A percentile compares a stretch with the other conserved stretches of the same genome.
phyloP scores from a whole-genome alignment of 2,888 invertebrate species.

The Orthosia gothica region DNA sequence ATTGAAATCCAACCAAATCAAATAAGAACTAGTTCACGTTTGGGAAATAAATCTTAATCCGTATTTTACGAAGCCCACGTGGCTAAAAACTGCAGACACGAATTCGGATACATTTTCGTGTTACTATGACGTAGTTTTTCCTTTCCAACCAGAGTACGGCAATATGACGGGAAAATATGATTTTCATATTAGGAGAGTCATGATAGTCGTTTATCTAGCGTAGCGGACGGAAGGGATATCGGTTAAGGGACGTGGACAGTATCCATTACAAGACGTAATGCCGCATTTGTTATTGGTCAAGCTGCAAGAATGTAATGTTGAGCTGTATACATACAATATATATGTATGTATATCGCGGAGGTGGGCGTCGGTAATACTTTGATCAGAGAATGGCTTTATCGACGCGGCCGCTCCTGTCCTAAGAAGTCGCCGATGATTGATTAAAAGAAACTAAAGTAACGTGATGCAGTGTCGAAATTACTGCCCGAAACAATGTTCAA shows the following conservation, averaged over 20 bases:
- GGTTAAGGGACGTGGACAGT: slow-evolving; percentile 38
- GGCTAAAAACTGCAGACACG: slow-evolving; percentile 29
- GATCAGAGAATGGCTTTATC: slow-evolving; percentile 24
- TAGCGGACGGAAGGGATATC: slow-evolving; percentile 43
- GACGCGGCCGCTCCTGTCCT: slow-evolving; percentile 7
- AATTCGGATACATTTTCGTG: slow-evolving; percentile 33
- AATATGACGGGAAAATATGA: slow-evolving; percentile 44
- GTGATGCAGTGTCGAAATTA: background rate
- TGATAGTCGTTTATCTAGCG: slow-evolving; percentile 54
- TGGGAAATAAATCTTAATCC: slow-evolving; percentile 39
- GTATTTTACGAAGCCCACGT: slow-evolving; percentile 41
- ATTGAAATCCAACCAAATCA: slow-evolving; percentile 24
- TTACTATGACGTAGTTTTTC: slow-evolving; percentile 38
- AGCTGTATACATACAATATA: too few relatives aligned
- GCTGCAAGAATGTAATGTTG: slow-evolving; percentile 12
- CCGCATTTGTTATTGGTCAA: slow-evolving; percentile 25
- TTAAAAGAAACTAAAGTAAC: slow-evolving; percentile 12
- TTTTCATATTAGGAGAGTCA: slow-evolving; percentile 55
- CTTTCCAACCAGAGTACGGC: slow-evolving; percentile 19
- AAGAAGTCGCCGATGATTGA: slow-evolving; percentile 19
- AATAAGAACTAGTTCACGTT: slow-evolving; percentile 35
- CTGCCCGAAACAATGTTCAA: background rate
- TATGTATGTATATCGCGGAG: too few relatives aligned
- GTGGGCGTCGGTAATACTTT: slow-evolving; percentile 31
- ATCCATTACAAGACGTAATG: slow-evolving; percentile 48